phyloP scores from a whole-genome alignment of 2,113 vertebrate species.

The Bagarius yarrelli region DNA sequence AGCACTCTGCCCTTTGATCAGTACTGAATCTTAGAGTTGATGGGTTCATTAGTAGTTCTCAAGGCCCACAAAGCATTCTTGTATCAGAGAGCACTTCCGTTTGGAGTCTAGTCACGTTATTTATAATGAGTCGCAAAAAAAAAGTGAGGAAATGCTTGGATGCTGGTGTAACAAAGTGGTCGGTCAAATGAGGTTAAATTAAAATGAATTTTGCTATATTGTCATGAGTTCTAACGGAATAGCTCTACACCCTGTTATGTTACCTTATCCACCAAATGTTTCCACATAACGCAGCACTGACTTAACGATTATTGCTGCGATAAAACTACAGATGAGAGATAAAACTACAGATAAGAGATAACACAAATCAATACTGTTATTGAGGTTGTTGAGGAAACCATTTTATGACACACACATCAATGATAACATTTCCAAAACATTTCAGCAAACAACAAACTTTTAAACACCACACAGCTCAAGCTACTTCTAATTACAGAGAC shows the following conservation, averaged over 20 bases:
- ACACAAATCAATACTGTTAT: conserved; percentile 18
- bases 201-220: neutral
- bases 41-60: conserved; percentile 29
- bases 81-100: conserved; percentile 41
- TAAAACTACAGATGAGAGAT: neutral
- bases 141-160: conserved; percentile 46
- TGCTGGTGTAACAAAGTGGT: conserved; percentile 29
- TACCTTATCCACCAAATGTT: conserved; percentile 38
- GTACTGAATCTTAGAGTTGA: conserved; percentile 8
- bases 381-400: neutral
- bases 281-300: neutral
- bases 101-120: conserved; percentile 42
- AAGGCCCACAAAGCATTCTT: conserved; percentile 1
- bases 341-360: conserved; percentile 19
- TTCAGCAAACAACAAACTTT: neutral
- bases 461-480: neutral
- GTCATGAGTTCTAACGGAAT: too few species aligned
- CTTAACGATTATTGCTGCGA: neutral
- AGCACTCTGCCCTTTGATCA: conserved; percentile 11
- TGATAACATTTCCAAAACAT: neutral
- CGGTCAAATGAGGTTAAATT: conserved; percentile 13
- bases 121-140: conserved; percentile 54
- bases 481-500: neutral
- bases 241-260: conserved; percentile 19
- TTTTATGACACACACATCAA: neutral